These are phyloP conservation scores for Yponomeuta cagnagella DNA, from an alignment of 2,888 invertebrate genomes.

Conservation along the genomic window DNA sequence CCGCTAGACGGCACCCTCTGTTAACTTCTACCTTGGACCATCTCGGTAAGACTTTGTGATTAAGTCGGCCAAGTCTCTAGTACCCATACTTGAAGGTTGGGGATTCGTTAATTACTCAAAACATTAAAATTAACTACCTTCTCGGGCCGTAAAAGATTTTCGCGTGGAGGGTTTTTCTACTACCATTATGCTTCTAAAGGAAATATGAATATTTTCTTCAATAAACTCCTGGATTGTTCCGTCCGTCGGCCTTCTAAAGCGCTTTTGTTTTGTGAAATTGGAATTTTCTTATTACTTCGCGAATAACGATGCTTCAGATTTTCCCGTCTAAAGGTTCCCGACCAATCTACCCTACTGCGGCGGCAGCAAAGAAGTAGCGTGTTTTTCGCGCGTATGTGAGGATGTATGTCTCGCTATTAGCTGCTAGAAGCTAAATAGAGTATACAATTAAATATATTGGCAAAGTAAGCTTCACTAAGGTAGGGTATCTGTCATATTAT, in stretches of 20 bases:
- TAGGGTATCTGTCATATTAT: too few relatives aligned
- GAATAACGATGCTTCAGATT: constrained; percentile 1
- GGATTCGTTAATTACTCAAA: constrained; percentile 69
- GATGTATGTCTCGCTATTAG: too few relatives aligned
- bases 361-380: too few relatives aligned
- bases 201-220: constrained; percentile 12
- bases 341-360: background rate
- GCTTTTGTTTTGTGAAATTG: background rate
- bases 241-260: background rate
- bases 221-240: background rate
- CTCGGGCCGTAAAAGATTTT: constrained; percentile 17
- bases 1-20: background rate
- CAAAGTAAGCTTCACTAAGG: too few relatives aligned
- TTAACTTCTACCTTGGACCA: constrained; percentile 21
- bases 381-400: too few relatives aligned
- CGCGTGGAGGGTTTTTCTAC: background rate
- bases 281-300: background rate
- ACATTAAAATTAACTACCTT: constrained; percentile 67
- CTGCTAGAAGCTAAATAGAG: too few relatives aligned
- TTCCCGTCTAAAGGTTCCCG: background rate
- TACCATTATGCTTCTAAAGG: background rate
- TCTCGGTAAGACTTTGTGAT: constrained; percentile 34
- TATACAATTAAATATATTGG: too few relatives aligned
- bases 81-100: constrained; percentile 55
- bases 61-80: constrained; percentile 45